Evolutionary conservation across 2,888 invertebrate genomes (phyloP).

Genomic region (Charanyca ferruginea): DNA sequence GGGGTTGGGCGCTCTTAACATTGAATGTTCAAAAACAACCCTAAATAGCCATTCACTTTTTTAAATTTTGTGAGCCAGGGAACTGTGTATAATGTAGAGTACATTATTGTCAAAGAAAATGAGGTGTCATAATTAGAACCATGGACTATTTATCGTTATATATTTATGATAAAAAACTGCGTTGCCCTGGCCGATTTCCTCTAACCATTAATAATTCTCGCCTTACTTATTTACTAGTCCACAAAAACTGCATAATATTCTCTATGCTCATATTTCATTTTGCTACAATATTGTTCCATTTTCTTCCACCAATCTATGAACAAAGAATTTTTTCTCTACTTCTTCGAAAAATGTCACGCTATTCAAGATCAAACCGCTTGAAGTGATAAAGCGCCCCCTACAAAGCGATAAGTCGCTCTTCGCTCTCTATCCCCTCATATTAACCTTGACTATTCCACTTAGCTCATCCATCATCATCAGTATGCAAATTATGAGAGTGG

Average conservation of each 20-base stretch:
- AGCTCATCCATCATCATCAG: conserved; percentile 50
- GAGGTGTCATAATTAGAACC: too few relatives aligned
- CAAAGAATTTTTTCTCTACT: not conserved
- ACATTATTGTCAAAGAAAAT: too few relatives aligned
- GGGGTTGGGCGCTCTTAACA: too few relatives aligned
- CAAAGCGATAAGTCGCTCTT: conserved; percentile 21
- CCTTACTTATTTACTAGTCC: too few relatives aligned
- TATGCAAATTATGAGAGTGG: conserved; percentile 45
- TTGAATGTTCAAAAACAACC: too few relatives aligned
- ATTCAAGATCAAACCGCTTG: conserved; percentile 38
- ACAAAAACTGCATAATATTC: not conserved
- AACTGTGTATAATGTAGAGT: too few relatives aligned
- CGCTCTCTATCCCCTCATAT: conserved; percentile 15
- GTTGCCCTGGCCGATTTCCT: too few relatives aligned
- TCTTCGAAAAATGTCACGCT: conserved; percentile 18
- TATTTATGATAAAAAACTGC: too few relatives aligned
- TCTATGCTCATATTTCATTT: not conserved
- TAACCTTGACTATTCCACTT: conserved; percentile 40
- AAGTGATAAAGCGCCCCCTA: conserved; percentile 14
- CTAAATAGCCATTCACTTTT: too few relatives aligned
- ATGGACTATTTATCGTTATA: too few relatives aligned
- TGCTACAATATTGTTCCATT: not conserved
- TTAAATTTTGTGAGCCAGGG: too few relatives aligned
- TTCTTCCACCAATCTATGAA: not conserved
- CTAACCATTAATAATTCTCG: too few relatives aligned